These are phyloP conservation scores for Mormyrus hasselquistii DNA, from an alignment of 2,797 vertebrate species.

Conservation along the genomic window DNA sequence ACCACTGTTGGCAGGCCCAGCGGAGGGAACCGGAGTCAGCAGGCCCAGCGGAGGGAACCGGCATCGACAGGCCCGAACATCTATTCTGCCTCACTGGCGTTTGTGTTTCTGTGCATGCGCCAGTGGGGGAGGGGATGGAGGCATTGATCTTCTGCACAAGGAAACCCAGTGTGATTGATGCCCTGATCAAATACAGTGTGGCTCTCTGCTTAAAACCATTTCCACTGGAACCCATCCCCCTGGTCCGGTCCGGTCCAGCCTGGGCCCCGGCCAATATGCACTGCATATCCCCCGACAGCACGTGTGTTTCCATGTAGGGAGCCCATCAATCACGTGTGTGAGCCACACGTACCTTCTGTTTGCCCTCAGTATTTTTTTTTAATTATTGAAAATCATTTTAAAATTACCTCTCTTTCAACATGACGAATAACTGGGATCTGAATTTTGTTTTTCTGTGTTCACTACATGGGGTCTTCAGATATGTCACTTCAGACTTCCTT, in stretches of 20 bases:
- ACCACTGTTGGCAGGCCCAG: background rate
- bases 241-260: background rate
- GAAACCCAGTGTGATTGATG: slow-evolving; percentile 12
- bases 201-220: slow-evolving; percentile 4
- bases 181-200: background rate
- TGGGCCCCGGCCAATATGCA: background rate
- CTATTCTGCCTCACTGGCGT: background rate
- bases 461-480: background rate
- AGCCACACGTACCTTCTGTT: background rate
- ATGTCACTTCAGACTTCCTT: background rate
- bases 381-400: slow-evolving; percentile 1
- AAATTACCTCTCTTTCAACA: background rate
- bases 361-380: background rate
- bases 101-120: background rate
- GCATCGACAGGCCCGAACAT: background rate
- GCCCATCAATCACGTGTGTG: background rate
- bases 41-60: background rate
- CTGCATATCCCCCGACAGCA: background rate
- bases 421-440: background rate
- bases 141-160: background rate
- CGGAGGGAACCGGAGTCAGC: background rate
- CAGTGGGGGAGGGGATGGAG: background rate
- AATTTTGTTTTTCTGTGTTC: background rate
- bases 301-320: background rate
- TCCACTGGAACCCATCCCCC: background rate